Percentiles rank a stretch among this genome's conserved stretches.
Evolutionary conservation across 2,888 invertebrate genomes (phyloP).

Genomic region (Leucophenga maculata): DNA sequence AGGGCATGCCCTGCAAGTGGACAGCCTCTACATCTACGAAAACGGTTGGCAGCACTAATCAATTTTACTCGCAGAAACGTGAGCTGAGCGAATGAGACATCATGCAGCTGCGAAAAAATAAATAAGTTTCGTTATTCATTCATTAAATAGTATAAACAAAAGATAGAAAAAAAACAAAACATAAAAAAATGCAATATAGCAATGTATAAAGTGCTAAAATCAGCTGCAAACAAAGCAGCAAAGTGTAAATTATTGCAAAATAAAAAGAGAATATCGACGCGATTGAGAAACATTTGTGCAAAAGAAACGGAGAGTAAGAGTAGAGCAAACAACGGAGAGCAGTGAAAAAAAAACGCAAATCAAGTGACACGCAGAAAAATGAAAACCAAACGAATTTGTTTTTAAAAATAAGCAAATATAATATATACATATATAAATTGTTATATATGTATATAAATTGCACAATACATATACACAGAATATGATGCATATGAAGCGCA

Average conservation of each 20-base stretch:
- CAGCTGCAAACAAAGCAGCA: slow-evolving; percentile 41
- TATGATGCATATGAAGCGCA: slow-evolving; percentile 32
- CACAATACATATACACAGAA: slow-evolving; percentile 37
- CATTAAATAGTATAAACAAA: no score
- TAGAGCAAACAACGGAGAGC: slow-evolving; percentile 25
- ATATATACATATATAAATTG: slow-evolving; percentile 35
- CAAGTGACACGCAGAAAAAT: slow-evolving; percentile 60
- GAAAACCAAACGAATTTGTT: slow-evolving; percentile 34
- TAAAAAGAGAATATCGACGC: slow-evolving; percentile 24
- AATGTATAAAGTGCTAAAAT: slow-evolving; percentile 49
- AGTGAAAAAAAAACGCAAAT: slow-evolving; percentile 52
- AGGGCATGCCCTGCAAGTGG: no score
- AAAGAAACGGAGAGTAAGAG: slow-evolving; percentile 48
- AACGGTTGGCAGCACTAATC: no score
- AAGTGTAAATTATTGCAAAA: slow-evolving; percentile 23
- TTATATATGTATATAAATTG: slow-evolving; percentile 35
- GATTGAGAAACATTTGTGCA: slow-evolving; percentile 50
- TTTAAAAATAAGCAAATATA: slow-evolving; percentile 49
- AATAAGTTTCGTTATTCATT: no score
- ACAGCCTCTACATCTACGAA: no score
- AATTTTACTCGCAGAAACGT: no score
- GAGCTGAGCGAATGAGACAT: neutral
- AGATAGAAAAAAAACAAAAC: no score
- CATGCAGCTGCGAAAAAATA: no score
- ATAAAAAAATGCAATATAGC: slow-evolving; percentile 37